Evolutionary conservation across 2,888 invertebrate species (phyloP).

Genomic region (Galerucella calmariensis): DNA sequence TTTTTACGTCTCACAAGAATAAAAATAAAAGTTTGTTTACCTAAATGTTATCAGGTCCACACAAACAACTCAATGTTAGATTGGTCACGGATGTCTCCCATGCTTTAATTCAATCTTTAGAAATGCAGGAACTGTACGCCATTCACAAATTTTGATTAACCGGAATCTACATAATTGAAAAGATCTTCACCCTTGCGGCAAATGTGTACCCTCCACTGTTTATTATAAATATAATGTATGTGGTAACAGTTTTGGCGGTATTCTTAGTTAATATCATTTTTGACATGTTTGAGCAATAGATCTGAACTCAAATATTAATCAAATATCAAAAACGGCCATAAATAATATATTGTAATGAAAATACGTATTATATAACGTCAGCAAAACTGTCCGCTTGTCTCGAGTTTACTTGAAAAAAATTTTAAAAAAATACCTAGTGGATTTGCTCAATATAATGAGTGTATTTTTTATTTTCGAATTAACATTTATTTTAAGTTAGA

Average conservation of each 20-base stretch:
- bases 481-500: conserved; percentile 38
- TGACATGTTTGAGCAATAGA: conserved; percentile 62
- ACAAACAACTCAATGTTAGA: no score
- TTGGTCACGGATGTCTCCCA: no score
- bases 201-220: no score
- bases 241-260: conserved; percentile 30
- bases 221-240: not conserved
- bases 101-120: no score
- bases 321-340: conserved; percentile 64
- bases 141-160: no score
- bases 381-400: conserved; percentile 42
- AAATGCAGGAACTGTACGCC: no score
- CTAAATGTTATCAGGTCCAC: no score
- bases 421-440: conserved; percentile 39
- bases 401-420: conserved; percentile 32
- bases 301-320: conserved; percentile 62
- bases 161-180: no score
- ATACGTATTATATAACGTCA: conserved; percentile 54
- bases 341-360: conserved; percentile 58
- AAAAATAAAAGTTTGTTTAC: no score
- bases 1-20: no score
- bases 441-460: conserved; percentile 46
- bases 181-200: no score
- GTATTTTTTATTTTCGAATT: conserved; percentile 42
- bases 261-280: conserved; percentile 41